Evolutionary conservation across 2,113 vertebrate genomes (phyloP).

Genomic region (Eolophus roseicapilla): DNA sequence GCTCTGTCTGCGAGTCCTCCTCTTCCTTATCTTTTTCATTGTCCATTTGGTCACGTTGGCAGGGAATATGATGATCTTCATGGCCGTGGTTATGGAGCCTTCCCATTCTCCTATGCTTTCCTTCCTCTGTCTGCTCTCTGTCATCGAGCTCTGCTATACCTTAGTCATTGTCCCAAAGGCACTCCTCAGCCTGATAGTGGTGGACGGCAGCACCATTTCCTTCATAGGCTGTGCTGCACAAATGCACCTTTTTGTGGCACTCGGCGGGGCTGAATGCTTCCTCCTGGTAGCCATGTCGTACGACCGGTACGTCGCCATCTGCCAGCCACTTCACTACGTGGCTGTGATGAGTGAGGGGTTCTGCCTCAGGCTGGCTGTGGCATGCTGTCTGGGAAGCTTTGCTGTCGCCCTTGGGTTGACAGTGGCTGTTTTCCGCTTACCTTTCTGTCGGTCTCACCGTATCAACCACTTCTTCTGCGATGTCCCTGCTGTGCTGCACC

Average conservation of each 20-base stretch:
- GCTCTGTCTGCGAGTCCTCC: constrained; percentile 16
- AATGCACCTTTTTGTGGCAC: constrained; percentile 67
- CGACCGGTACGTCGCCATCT: not conserved
- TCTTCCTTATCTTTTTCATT: constrained; percentile 62
- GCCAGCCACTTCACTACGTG: not conserved
- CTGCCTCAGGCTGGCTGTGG: constrained; percentile 42
- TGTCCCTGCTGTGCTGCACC: not conserved
- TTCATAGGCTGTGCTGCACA: constrained; percentile 67
- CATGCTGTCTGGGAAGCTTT: constrained; percentile 45
- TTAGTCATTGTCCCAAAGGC: constrained; percentile 67
- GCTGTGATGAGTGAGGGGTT: not conserved
- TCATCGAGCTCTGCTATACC: constrained; percentile 67
- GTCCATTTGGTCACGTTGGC: constrained; percentile 55
- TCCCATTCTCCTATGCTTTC: constrained; percentile 67
- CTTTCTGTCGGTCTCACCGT: constrained; percentile 2
- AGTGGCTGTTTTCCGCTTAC: constrained; percentile 54
- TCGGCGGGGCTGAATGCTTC: constrained; percentile 20
- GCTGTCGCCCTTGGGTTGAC: constrained; percentile 35
- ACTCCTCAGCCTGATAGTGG: constrained; percentile 16
- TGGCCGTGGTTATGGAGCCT: constrained; percentile 33
- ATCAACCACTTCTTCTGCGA: constrained; percentile 62
- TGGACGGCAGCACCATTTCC: constrained; percentile 43
- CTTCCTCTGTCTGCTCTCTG: constrained; percentile 72
- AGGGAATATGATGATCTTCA: constrained; percentile 60
- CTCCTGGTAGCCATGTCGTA: constrained; percentile 39